Percentiles rank a stretch among this genome's conserved stretches.
These are phyloP conservation scores for Caenorhabditis japonica DNA, from an alignment of 2,888 invertebrate species.

Conservation along the genomic window DNA sequence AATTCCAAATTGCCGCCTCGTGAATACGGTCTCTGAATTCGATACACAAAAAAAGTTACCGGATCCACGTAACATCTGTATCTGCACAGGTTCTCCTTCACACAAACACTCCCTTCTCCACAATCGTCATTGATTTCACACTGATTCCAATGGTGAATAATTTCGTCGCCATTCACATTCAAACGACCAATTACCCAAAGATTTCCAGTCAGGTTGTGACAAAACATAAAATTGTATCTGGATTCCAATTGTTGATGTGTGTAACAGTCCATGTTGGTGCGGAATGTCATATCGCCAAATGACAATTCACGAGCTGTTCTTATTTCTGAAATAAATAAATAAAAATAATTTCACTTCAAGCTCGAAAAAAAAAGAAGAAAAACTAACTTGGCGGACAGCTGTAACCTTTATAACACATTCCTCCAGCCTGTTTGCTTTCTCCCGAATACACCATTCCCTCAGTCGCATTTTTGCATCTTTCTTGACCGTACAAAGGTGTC, in stretches of 20 bases:
- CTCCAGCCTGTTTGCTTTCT: constrained; percentile 22
- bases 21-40: neutral
- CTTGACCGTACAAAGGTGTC: constrained; percentile 35
- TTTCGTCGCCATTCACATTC: constrained; percentile 41
- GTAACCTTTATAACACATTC: constrained; percentile 35
- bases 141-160: constrained; percentile 30
- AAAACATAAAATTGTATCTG: constrained; percentile 33
- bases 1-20: too few species aligned
- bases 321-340: constrained; percentile 34
- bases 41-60: constrained; percentile 3
- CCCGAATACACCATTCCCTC: constrained; percentile 28
- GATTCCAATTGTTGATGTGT: neutral
- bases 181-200: constrained; percentile 32
- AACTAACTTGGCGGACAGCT: constrained; percentile 27
- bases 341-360: too few species aligned
- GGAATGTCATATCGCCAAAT: constrained; percentile 19
- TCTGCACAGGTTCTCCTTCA: constrained; percentile 29
- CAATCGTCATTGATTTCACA: constrained; percentile 19
- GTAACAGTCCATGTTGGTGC: constrained; percentile 29
- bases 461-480: constrained; percentile 7
- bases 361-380: neutral
- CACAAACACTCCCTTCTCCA: constrained; percentile 29
- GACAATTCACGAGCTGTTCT: neutral
- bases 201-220: constrained; percentile 29
- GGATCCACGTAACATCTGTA: constrained; percentile 40